Evolutionary conservation across 2,113 vertebrate species (phyloP), one percentile per base, ranked within the genome.

Genomic region (Bagarius yarrelli): DNA sequence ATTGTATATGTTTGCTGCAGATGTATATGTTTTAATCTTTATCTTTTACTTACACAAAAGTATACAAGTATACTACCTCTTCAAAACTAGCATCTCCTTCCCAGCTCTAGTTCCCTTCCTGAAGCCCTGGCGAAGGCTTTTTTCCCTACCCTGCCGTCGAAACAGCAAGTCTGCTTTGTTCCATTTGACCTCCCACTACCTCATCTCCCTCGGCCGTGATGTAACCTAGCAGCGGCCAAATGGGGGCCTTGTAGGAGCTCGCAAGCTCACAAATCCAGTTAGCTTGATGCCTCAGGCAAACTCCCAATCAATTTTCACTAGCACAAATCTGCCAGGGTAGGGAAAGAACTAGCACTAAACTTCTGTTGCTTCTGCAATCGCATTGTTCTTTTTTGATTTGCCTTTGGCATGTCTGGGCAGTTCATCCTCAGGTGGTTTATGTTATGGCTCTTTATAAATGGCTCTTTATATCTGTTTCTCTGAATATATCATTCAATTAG

Each of bases 121-220:
- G n/a, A 64, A 55, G 81, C 47, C 69, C 67, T 50, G 61, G 76
- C 77, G 47, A 47, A 82, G 84, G 78, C 80, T 53, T 84, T n/a
- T 71, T 73, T 64, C 81, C 85, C 85, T 80, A 83, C 88, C 80
- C 85, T 88, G 79, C 83, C 80, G 86, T 87, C 85, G 84, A 87
- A 85, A 89, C 88, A 88, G 87, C 88, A 89, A 89, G 88, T 90
- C 87, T 67, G 86, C 88, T 89, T 87, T 83, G 59, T 87, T 89
- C 84, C 81, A 84, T 72, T 85, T 86, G 47, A 81, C 83, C 84
- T 77, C 81, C 84, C 60, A 59, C 87, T 79, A 61, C 76, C 85
- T 27, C 59, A 67, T 78, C 72, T 83, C 78, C 84, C 83, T 86
- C 84, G 89, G 87, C 88, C 88, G 88, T 92, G 91, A 92, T 87